Base-by-base conservation (phyloP, 1,140 invertebrate species). In the Riptortus pedestris region DNA sequence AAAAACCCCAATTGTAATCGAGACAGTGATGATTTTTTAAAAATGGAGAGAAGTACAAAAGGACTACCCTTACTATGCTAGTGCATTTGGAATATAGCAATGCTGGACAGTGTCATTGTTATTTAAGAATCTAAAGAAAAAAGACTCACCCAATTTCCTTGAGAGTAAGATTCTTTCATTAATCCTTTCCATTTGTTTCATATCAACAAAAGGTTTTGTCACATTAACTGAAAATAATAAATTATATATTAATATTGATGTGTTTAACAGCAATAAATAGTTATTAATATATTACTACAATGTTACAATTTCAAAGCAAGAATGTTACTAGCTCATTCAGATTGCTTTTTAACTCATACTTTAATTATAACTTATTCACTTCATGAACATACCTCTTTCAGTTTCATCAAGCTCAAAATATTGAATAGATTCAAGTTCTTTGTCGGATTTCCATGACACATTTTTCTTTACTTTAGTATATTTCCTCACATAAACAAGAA, bases 371-470 rank as follows among this genome's bases (percentile, higher is more conserved):
- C n/a, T n/a, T n/a, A n/a, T n/a, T n/a, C n/a, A n/a, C n/a, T n/a
- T n/a, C n/a, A n/a, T n/a, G n/a, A n/a, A n/a, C n/a, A 68, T 69
- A 80, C 80, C 79, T 72, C 93, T 82, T 77, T 96, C 93, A 2
- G 86, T 94, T 76, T 95, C 92, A 76, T 96, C 93, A 47, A 95
- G 74, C 74, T 95, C 91, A 74, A 97, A 97, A 71, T 87, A 93
- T 69, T 85, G 83, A 47, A 92, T 79, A 66, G 89, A 83, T 70
- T 88, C 85, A 18, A 96, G 76, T 60, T 93, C 84, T 9, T 81
- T 77, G 67, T 90, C 89, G 11, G 81, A 79, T 70, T 86, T 86
- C 91, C 92, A 97, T 64, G 74, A 71, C 2, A 97, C 84, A 67
- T 78, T 81, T 74, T 93, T 91, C 70, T 93, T 93, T 0, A 85